Conservation (phyloP, 2,888 invertebrate genomes). For the Branchinecta sandiegonensis region DNA sequence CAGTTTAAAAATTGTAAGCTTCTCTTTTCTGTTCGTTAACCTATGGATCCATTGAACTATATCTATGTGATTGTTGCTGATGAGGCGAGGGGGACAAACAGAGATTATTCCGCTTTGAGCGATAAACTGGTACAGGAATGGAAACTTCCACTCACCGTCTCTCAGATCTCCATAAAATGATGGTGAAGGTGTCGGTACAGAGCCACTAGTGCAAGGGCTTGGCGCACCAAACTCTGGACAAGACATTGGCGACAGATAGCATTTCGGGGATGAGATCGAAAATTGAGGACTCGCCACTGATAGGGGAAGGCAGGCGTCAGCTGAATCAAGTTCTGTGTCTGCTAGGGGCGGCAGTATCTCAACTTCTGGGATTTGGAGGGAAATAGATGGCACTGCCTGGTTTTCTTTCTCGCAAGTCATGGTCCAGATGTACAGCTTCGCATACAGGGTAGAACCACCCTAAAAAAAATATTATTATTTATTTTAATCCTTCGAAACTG, state of each 20-base stretch:
- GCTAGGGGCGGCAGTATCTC: not conserved
- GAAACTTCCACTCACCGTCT: not conserved
- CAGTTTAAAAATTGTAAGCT: too few species aligned
- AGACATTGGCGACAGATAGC: not conserved
- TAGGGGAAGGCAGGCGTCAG: not conserved
- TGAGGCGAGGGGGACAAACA: too few species aligned
- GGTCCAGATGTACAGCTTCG: constrained; percentile 83
- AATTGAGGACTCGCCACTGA: not conserved
- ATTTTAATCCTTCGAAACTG: too few species aligned
- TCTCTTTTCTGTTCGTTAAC: too few species aligned
- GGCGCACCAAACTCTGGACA: not conserved
- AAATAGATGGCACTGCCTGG: not conserved
- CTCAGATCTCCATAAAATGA: constrained; percentile 9
- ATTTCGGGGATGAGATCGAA: not conserved
- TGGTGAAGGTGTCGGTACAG: not conserved
- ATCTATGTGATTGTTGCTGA: too few species aligned
- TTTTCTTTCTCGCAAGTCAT: constrained; percentile 44
- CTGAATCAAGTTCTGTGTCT: constrained; percentile 8
- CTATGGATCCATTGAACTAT: too few species aligned
- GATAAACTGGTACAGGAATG: too few species aligned
- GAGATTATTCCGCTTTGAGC: too few species aligned
- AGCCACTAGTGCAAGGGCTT: not conserved
- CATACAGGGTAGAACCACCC: constrained; percentile 70
- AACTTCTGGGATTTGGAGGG: not conserved
- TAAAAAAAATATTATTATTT: constrained; percentile 31